Percentiles rank a stretch among this genome's conserved stretches.
Evolutionary conservation across 2,113 vertebrate genomes (phyloP).

Genomic region (Drymodes brunneopygia): DNA sequence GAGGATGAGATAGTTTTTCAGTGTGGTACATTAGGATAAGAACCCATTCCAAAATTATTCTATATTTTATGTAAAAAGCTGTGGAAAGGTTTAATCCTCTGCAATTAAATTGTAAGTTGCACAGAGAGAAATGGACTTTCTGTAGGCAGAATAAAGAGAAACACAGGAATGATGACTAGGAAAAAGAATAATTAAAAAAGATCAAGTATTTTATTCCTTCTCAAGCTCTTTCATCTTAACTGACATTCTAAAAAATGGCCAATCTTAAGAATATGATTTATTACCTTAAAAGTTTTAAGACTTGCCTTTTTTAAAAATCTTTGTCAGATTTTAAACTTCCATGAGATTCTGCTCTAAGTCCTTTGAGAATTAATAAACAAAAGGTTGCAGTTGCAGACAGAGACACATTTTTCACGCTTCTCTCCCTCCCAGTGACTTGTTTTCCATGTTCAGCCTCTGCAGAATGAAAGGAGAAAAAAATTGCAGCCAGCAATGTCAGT

Average conservation of each 20-base stretch:
- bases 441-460: background rate
- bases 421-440: slow-evolving; percentile 24
- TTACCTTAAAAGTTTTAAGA: slow-evolving; percentile 23
- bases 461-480: slow-evolving; percentile 16
- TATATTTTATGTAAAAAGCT: background rate
- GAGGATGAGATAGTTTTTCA: background rate
- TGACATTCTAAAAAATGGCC: slow-evolving; percentile 11
- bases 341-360: background rate
- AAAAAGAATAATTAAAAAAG: slow-evolving; percentile 22
- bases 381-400: slow-evolving; percentile 32
- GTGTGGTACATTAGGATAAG: background rate
- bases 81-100: background rate
- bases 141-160: background rate
- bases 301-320: background rate
- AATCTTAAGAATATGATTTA: slow-evolving; percentile 24
- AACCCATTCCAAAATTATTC: background rate
- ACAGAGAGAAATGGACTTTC: background rate
- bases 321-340: slow-evolving; percentile 28
- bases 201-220: slow-evolving; percentile 21
- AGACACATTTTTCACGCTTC: slow-evolving; percentile 34
- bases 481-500: background rate
- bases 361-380: slow-evolving; percentile 34
- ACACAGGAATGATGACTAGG: background rate
- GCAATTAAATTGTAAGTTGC: background rate
- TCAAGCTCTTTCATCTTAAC: slow-evolving; percentile 27